Evolutionary conservation across 2,797 vertebrate genomes (phyloP).

Genomic region (Sciurus carolinensis): DNA sequence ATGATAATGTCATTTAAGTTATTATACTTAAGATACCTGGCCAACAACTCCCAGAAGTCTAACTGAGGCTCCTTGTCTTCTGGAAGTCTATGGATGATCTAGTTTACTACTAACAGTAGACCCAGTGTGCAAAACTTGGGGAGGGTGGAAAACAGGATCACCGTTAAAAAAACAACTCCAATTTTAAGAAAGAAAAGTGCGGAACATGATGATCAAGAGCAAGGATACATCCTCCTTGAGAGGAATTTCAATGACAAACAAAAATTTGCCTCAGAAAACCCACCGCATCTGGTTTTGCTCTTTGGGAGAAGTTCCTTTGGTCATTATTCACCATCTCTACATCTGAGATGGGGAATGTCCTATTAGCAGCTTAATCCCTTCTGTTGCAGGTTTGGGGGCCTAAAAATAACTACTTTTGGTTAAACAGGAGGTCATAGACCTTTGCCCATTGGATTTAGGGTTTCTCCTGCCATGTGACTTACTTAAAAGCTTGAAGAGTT

Average conservation of each 20-base stretch:
- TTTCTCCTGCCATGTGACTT: conserved; percentile 1
- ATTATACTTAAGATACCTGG: not conserved
- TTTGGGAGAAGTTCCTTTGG: not conserved
- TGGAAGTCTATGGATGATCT: not conserved
- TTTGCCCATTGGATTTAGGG: not conserved
- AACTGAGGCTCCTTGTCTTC: not conserved
- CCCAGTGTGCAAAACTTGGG: not conserved
- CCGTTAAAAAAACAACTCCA: not conserved
- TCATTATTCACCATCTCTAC: not conserved
- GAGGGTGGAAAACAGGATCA: not conserved
- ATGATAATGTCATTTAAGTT: not conserved
- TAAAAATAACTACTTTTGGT: not conserved
- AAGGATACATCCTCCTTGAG: not conserved
- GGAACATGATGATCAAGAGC: not conserved
- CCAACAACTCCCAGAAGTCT: not conserved
- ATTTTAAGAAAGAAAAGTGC: not conserved
- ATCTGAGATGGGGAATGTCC: not conserved
- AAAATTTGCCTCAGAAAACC: not conserved
- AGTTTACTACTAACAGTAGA: conserved; percentile 20
- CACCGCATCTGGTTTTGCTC: not conserved
- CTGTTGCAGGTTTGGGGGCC: not conserved
- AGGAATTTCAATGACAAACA: not conserved
- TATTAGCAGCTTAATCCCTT: not conserved
- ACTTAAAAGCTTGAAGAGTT: conserved; percentile 18
- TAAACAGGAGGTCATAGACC: not conserved